Base-by-base conservation (phyloP, 2,113 vertebrate genomes). In the Platysteira castanea region DNA sequence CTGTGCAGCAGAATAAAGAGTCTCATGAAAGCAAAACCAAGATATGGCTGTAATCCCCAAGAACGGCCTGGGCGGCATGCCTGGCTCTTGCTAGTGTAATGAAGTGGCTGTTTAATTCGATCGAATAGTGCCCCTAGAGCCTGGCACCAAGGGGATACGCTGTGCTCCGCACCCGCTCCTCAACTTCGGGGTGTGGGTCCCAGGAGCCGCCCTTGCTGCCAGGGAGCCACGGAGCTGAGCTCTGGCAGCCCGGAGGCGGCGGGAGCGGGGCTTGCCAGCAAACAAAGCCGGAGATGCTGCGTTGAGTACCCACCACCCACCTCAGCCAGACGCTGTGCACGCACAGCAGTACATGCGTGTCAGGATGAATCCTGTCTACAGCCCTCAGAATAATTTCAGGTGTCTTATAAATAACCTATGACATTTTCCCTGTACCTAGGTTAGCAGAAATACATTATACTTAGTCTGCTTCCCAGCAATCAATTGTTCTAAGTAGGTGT, bases 281-380 rank as follows among this genome's bases (percentile, higher is more conserved):
- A 3, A 9, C 28, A 42, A 4, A 13, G 50, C 15, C 50, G 42
- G 50, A 14, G 0, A 0, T 1, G 15, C 7, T 35, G 2, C 3
- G 10, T 1, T 24, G n/a, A 15, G 5, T 22, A 12, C 64, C 56
- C 21, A 5, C 24, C 57, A 13, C 9, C 56, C 39, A 24, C 24
- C 54, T 13, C 1, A 18, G 1, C 13, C 26, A n/a, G 68, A 6
- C 0, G 0, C 1, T 3, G 12, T 15, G n/a, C 2, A 0, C 8
- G 6, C 15, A 1, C 12, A 5, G 19, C n/a, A 54, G 30, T 46
- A 30, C 22, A 24, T 10, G 37, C 1, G 4, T 41, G 63, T 33
- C 75, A 26, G 4, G 68, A 30, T 23, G 60, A 52, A 85, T 49
- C 74, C 50, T 14, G 1, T 22, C 73, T 10, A 16, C 46, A 56